Percentiles rank a stretch among this genome's conserved stretches.
Conservation (phyloP, 2,888 invertebrate genomes). For the Molorchus minor region DNA sequence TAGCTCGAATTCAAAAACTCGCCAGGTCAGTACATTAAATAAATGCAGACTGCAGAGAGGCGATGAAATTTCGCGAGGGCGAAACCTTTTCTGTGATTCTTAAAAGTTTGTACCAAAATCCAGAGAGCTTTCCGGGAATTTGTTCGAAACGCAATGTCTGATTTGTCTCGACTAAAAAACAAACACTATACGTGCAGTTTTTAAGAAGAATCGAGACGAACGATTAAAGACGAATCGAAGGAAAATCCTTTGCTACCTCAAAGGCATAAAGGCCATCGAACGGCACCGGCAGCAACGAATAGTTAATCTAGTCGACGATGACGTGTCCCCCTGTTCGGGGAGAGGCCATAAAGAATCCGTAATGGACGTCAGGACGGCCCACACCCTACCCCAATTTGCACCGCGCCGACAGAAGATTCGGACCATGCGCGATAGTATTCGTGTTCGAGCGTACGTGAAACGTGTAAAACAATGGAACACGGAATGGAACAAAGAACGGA, state of each 20-base stretch:
- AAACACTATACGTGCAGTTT: background rate
- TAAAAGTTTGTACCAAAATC: too few species aligned
- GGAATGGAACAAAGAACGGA: background rate
- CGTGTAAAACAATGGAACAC: background rate
- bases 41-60: too few species aligned
- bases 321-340: conserved; percentile 47
- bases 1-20: too few species aligned
- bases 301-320: conserved; percentile 14
- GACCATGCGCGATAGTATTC: too few species aligned
- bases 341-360: conserved; percentile 61
- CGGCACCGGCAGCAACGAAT: conserved; percentile 26
- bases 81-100: too few species aligned
- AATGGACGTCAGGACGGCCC: conserved; percentile 55
- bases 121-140: too few species aligned
- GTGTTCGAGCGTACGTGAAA: background rate
- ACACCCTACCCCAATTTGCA: conserved; percentile 25
- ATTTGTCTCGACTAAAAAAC: background rate
- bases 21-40: too few species aligned
- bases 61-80: too few species aligned
- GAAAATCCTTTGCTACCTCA: too few species aligned
- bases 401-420: conserved; percentile 21
- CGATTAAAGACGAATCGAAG: background rate
- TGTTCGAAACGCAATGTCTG: background rate
- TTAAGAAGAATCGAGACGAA: background rate
- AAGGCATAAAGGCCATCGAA: conserved; percentile 21